Conservation (phyloP, 2,113 vertebrate genomes). For the Galeopterus variegatus region DNA sequence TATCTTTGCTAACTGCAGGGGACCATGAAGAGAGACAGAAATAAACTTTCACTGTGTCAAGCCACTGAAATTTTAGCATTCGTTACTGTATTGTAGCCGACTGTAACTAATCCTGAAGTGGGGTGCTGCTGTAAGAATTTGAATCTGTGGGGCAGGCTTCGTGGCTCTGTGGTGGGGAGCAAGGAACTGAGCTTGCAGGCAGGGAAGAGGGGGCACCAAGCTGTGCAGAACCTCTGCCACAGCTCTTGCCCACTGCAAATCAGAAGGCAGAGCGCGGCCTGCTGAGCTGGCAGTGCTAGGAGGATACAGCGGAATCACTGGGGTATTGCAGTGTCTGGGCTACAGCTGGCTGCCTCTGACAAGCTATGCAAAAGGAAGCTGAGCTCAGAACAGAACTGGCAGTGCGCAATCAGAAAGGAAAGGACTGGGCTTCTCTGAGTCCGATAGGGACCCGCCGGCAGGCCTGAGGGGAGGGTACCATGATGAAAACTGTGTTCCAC, state of each 20-base stretch:
- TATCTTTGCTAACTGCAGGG: no score
- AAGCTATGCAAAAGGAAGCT: not conserved
- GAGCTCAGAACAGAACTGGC: not conserved
- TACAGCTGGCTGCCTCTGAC: not conserved
- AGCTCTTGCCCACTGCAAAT: no score
- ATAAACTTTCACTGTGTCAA: accelerated
- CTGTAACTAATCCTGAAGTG: accelerated
- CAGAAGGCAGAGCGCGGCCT: no score
- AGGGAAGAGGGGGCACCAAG: accelerated
- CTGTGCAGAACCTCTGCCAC: no score
- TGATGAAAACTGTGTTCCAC: not conserved
- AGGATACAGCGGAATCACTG: not conserved
- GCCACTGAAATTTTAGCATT: accelerated
- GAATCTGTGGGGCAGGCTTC: no score
- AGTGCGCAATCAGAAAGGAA: not conserved
- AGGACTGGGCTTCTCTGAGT: not conserved
- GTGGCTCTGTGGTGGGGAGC: not conserved
- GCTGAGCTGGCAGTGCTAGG: not conserved
- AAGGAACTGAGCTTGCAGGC: not conserved
- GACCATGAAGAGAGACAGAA: accelerated
- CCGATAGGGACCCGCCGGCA: no score
- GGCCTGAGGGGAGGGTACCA: not conserved
- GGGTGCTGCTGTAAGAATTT: no score
- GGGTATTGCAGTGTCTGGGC: not conserved
- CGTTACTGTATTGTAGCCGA: accelerated